Percentiles rank a stretch among this genome's conserved stretches.
Evolutionary conservation across 2,113 vertebrate genomes (phyloP).

Genomic region (Saguinus imperator): DNA sequence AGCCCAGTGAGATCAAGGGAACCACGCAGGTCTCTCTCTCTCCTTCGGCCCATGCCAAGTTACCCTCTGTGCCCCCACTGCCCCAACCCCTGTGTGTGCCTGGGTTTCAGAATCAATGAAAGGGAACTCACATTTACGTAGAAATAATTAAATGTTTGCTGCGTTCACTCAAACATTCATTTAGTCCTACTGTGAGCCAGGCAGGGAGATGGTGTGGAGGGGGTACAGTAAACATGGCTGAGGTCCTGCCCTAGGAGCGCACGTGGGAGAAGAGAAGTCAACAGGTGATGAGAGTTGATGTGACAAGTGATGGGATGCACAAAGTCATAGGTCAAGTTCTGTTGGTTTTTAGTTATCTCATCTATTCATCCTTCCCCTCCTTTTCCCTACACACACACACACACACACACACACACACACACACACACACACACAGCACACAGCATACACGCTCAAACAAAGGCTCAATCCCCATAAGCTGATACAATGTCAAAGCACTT

Average conservation of each 20-base stretch:
- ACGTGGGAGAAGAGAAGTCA: background rate
- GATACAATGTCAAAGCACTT: background rate
- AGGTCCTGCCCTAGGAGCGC: background rate
- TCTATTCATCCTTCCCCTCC: background rate
- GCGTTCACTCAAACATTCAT: background rate
- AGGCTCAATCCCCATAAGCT: background rate
- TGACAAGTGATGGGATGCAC: background rate
- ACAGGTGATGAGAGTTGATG: background rate
- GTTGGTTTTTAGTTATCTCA: background rate
- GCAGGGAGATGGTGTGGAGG: background rate
- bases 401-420: too few species aligned
- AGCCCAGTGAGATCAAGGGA: background rate
- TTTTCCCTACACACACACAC: too few species aligned
- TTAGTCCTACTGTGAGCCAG: background rate
- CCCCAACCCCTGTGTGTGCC: background rate
- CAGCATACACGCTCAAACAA: background rate
- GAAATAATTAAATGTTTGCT: background rate
- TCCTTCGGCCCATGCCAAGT: background rate
- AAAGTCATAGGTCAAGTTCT: background rate
- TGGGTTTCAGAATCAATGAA: background rate
- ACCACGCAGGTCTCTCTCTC: too few species aligned
- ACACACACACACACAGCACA: too few species aligned
- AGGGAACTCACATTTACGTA: background rate
- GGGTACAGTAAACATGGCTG: background rate
- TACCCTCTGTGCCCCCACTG: rapidly evolving